Conservation (phyloP, 2,797 vertebrate species). For the Craterocephalus amniculus region DNA sequence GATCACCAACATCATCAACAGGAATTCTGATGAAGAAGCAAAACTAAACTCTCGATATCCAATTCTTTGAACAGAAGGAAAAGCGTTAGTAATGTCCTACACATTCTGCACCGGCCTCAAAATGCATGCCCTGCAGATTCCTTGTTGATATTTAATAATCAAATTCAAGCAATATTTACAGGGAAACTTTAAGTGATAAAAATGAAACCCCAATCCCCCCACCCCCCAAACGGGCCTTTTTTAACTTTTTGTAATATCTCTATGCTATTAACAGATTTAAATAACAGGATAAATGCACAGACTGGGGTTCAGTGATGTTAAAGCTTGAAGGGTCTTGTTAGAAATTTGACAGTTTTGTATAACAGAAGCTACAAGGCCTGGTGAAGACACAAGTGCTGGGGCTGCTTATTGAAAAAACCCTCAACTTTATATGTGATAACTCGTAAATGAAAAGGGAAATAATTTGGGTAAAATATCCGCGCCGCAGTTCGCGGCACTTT, state of each 20-base stretch:
- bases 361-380: slow-evolving; percentile 27
- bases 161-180: slow-evolving; percentile 55
- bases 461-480: slow-evolving; percentile 34
- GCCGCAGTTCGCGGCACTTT: slow-evolving; percentile 47
- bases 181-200: slow-evolving; percentile 53
- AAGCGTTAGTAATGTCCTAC: slow-evolving; percentile 28
- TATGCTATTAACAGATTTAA: slow-evolving; percentile 47
- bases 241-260: slow-evolving; percentile 36
- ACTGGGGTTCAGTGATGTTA: slow-evolving; percentile 40
- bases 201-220: slow-evolving; percentile 29
- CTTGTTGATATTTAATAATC: slow-evolving; percentile 57
- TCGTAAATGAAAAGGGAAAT: slow-evolving; percentile 29
- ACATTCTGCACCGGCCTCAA: slow-evolving; percentile 33
- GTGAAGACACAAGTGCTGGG: slow-evolving; percentile 32
- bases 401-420: slow-evolving; percentile 41
- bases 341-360: slow-evolving; percentile 33
- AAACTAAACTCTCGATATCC: slow-evolving; percentile 34
- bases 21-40: slow-evolving; percentile 28
- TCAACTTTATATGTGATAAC: slow-evolving; percentile 44
- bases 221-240: slow-evolving; percentile 27
- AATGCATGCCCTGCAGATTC: slow-evolving; percentile 32
- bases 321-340: slow-evolving; percentile 40
- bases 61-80: slow-evolving; percentile 15
- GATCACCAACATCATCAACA: slow-evolving; percentile 31
- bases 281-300: slow-evolving; percentile 51